These are phyloP conservation scores for Zygaena filipendulae DNA, from an alignment of 2,888 invertebrate genomes.

Conservation along the genomic window DNA sequence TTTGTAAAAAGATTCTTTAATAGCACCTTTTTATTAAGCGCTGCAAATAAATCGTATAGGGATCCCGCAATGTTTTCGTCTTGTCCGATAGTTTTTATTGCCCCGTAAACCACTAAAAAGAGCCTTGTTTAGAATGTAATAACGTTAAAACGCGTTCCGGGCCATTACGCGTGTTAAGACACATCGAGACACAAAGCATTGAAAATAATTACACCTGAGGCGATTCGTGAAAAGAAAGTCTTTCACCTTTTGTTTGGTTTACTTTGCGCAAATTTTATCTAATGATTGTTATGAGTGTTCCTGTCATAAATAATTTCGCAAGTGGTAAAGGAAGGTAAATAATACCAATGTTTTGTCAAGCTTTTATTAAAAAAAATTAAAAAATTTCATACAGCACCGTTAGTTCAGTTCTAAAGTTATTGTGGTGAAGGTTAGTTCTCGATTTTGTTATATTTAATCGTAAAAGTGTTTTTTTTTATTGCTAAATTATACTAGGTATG, in stretches of 20 bases:
- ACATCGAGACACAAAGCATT: slow-evolving; percentile 50
- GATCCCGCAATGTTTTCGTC: slow-evolving; percentile 62
- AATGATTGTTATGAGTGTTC: slow-evolving; percentile 35
- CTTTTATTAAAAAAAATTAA: no score
- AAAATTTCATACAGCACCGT: no score
- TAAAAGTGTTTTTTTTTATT: no score
- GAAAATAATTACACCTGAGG: slow-evolving; percentile 50
- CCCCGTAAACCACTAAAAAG: slow-evolving; percentile 63
- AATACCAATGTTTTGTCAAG: no score
- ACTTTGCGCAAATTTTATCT: slow-evolving; percentile 39
- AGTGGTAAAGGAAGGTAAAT: slow-evolving; percentile 30
- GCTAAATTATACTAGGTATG: no score
- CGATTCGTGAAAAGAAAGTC: slow-evolving; percentile 47
- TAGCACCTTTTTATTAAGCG: slow-evolving; percentile 23
- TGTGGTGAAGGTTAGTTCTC: no score
- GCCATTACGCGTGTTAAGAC: slow-evolving; percentile 45
- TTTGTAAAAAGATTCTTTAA: slow-evolving; percentile 20
- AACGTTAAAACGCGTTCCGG: slow-evolving; percentile 48
- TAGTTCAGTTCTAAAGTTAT: no score
- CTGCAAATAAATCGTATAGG: slow-evolving; percentile 31
- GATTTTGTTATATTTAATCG: no score
- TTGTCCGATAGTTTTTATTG: slow-evolving; percentile 56
- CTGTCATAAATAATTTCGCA: slow-evolving; percentile 31
- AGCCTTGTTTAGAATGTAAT: slow-evolving; percentile 43
- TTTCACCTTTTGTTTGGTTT: slow-evolving; percentile 44